phyloP scores from a whole-genome alignment of 2,113 vertebrate species.

The Nycticryphes semicollaris region DNA sequence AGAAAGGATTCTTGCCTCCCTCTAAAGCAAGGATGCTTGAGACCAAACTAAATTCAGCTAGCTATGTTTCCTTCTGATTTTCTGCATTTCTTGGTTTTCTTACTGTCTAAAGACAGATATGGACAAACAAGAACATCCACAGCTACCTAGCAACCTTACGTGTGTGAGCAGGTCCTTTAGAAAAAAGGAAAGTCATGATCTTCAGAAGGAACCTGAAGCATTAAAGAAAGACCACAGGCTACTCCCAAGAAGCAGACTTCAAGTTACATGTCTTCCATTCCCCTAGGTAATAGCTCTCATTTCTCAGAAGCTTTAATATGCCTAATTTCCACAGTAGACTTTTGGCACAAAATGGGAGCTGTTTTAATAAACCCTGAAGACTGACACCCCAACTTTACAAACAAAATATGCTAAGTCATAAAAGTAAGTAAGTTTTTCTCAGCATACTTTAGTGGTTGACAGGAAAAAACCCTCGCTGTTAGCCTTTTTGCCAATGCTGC shows the following conservation, averaged over 20 bases:
- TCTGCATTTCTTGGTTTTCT: background rate
- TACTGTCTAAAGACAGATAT: background rate
- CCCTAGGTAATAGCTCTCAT: background rate
- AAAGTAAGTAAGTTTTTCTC: background rate
- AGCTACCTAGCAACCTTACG: background rate
- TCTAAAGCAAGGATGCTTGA: background rate
- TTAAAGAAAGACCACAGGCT: background rate
- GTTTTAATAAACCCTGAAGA: background rate
- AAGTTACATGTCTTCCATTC: background rate
- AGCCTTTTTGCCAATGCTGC: background rate
- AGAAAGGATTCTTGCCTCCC: background rate
- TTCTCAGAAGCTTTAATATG: background rate
- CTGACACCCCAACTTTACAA: background rate
- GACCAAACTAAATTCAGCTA: background rate
- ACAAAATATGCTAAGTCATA: background rate
- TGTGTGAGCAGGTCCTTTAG: background rate
- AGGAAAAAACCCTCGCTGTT: background rate
- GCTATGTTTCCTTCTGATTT: background rate
- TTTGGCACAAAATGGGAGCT: background rate
- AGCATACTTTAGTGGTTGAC: background rate
- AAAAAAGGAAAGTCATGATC: background rate
- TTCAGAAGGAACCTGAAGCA: background rate
- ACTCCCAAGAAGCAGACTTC: background rate
- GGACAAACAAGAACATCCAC: background rate
- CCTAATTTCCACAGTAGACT: background rate